A percentile compares a stretch with the other conserved stretches of the same genome.
These are phyloP conservation scores for Syrista parreyssii DNA, from an alignment of 2,888 invertebrate genomes.

Conservation along the genomic window DNA sequence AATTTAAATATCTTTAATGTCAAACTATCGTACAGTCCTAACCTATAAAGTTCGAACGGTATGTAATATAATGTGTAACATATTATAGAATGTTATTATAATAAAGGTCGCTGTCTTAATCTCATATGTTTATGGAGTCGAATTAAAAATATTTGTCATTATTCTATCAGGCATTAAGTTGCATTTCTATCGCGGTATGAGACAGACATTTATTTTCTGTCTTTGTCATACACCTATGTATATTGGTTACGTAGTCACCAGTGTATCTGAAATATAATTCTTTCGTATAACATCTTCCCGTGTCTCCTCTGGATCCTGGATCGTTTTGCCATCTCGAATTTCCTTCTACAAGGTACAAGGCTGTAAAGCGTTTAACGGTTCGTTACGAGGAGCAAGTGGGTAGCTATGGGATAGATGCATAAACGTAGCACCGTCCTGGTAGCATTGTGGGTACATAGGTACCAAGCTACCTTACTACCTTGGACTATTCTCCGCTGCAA, in stretches of 20 bases:
- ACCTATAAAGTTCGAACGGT: neutral
- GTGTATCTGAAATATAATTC: neutral
- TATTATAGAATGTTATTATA: neutral
- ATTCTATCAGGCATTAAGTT: neutral
- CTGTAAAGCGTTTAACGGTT: conserved; percentile 49
- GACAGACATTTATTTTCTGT: neutral
- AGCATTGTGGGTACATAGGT: neutral
- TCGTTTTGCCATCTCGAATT: neutral
- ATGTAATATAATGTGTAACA: neutral
- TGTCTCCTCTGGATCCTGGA: neutral
- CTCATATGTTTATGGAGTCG: neutral
- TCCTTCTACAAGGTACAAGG: conserved; percentile 40
- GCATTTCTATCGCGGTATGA: neutral
- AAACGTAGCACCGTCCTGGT: neutral
- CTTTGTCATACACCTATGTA: neutral
- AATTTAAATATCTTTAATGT: neutral
- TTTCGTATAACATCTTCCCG: neutral
- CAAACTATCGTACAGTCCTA: neutral
- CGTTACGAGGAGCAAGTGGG: conserved; percentile 35
- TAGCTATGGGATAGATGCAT: neutral
- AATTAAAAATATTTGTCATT: neutral
- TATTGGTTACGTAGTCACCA: neutral
- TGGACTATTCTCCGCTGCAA: neutral
- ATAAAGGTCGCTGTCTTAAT: neutral
- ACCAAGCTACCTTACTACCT: neutral